Evolutionary conservation across 2,888 invertebrate species (phyloP).

Genomic region (Zeuzera pyrina): DNA sequence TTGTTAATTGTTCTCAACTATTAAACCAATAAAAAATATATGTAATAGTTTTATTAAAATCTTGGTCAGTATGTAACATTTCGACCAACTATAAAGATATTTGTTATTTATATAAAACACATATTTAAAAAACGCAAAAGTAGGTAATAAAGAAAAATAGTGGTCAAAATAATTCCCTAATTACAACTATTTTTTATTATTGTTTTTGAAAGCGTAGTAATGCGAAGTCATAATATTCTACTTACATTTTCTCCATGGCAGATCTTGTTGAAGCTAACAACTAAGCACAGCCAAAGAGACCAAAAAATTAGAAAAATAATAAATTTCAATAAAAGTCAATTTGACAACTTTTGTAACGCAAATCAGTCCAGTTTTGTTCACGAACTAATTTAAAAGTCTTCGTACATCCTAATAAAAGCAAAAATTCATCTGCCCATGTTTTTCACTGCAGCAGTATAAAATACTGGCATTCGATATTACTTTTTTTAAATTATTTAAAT

Average conservation of each 20-base stretch:
- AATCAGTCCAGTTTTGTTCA: not conserved
- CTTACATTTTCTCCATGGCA: constrained; percentile 39
- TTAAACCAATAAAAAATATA: no score
- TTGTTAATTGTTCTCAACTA: no score
- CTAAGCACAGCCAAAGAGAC: constrained; percentile 12
- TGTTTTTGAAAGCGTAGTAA: not conserved
- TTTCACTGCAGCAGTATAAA: constrained; percentile 12
- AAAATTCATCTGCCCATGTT: constrained; percentile 26
- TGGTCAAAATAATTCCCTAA: no score
- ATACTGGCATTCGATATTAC: constrained; percentile 17
- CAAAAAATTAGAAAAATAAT: not conserved
- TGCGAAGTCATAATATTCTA: constrained; percentile 20
- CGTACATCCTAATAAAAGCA: constrained; percentile 2
- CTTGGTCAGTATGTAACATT: no score
- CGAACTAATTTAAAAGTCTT: not conserved
- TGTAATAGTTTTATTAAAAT: no score
- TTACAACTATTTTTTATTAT: not conserved
- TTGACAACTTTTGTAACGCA: not conserved
- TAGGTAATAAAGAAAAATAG: no score
- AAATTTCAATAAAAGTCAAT: not conserved
- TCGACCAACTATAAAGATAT: no score
- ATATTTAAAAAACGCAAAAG: no score
- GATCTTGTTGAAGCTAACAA: constrained; percentile 26
- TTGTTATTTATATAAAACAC: no score
- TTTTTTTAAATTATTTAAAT: constrained; percentile 17